Evolutionary conservation across 1,140 invertebrate species (phyloP).

Genomic region (Drosophila lini): DNA sequence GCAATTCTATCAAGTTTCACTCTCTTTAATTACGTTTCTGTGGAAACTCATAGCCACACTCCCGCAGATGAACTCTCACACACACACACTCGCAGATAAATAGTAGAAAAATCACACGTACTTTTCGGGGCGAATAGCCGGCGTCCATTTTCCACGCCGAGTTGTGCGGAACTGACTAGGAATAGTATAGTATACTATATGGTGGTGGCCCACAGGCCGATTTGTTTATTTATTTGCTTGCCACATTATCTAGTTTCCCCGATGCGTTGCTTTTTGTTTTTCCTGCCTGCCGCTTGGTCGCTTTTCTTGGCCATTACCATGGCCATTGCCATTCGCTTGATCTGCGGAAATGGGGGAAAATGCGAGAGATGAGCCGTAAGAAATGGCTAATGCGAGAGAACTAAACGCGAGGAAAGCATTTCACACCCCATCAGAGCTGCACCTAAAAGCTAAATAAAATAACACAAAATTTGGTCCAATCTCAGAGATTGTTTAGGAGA

Average conservation of each 20-base stretch:
- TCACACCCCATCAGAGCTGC: conserved; percentile 20
- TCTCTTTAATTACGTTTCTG: conserved; percentile 43
- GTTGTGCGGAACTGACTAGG: conserved; percentile 66
- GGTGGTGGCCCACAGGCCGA: conserved; percentile 11
- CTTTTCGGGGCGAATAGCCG: conserved; percentile 66
- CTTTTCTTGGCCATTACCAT: conserved; percentile 69
- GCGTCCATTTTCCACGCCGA: conserved; percentile 73
- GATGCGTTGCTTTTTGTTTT: conserved; percentile 13
- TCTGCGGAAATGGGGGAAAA: conserved; percentile 45
- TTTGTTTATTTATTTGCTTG: conserved; percentile 72
- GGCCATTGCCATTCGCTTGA: conserved; percentile 47
- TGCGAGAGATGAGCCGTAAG: conserved; percentile 42
- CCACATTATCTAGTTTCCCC: conserved; percentile 54
- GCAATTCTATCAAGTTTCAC: conserved; percentile 30
- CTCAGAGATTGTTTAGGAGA: neutral
- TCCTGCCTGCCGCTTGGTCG: conserved; percentile 31
- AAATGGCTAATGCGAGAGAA: conserved; percentile 37
- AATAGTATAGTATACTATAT: conserved; percentile 8
- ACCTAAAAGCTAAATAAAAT: conserved; percentile 14
- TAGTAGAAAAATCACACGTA: conserved; percentile 42
- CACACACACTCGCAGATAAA: neutral
- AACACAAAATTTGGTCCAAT: neutral
- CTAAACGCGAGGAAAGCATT: conserved; percentile 26
- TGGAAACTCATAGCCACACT: conserved; percentile 19
- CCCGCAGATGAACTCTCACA: conserved; percentile 7